phyloP scores from a whole-genome alignment of 2,888 invertebrate species.

The Parasteatoda lunata region DNA sequence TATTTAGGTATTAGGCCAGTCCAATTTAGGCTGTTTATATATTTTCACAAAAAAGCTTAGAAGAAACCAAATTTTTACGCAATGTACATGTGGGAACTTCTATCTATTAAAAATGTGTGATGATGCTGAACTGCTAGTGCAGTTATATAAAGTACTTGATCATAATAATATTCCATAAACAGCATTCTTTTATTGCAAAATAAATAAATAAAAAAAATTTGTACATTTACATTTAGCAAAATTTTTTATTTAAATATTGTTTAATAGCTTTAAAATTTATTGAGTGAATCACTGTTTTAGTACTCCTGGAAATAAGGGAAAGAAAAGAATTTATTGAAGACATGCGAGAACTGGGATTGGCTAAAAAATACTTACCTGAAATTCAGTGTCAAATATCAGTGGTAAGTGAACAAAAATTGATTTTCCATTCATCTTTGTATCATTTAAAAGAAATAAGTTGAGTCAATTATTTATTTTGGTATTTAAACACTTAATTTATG shows the following conservation, averaged over 20 bases:
- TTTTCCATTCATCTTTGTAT: no score
- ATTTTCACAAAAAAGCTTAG: no score
- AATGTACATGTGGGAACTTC: no score
- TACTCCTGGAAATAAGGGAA: constrained; percentile 61
- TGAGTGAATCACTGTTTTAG: constrained; percentile 9
- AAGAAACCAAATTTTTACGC: no score
- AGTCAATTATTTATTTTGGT: no score
- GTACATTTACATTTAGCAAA: neutral
- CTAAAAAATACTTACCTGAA: constrained; percentile 54
- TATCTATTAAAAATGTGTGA: no score
- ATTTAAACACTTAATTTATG: no score
- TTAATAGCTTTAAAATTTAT: neutral
- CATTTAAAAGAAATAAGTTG: no score
- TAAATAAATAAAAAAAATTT: neutral
- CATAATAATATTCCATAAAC: neutral
- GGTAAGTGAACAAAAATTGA: no score
- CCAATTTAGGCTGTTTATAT: no score
- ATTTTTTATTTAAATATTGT: neutral
- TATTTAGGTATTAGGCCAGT: no score
- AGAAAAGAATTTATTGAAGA: constrained; percentile 54
- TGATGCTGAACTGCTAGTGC: no score
- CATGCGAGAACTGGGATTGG: constrained; percentile 42
- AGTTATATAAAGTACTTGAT: neutral
- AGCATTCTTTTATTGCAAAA: neutral
- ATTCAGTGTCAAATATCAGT: constrained; percentile 51